These are phyloP conservation scores for Zaprionus gabonicus DNA, from an alignment of 1,140 invertebrate genomes.

Conservation along the genomic window DNA sequence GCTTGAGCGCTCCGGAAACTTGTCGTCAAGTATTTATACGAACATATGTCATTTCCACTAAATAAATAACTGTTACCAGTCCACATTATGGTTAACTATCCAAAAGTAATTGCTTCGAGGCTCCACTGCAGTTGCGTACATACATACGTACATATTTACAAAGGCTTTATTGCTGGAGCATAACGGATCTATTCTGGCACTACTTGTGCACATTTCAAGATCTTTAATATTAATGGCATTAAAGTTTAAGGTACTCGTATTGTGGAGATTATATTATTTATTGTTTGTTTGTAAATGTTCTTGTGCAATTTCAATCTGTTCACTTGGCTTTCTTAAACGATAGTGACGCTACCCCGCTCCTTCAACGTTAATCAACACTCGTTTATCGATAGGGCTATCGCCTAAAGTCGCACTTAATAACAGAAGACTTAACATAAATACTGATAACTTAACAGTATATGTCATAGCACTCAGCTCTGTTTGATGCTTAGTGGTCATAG, in stretches of 20 bases:
- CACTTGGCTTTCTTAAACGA: too few relatives aligned
- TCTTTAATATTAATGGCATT: not conserved
- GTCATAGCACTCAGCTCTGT: too few relatives aligned
- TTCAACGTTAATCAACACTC: too few relatives aligned
- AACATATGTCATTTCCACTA: constrained; percentile 51
- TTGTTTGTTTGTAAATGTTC: too few relatives aligned
- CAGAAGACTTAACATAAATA: too few relatives aligned
- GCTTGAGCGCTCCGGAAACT: constrained; percentile 30
- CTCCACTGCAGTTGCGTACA: not conserved
- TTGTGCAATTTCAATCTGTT: too few relatives aligned
- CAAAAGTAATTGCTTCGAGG: constrained; percentile 22
- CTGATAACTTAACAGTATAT: too few relatives aligned
- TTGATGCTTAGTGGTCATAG: too few relatives aligned
- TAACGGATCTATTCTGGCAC: not conserved
- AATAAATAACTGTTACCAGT: constrained; percentile 63
- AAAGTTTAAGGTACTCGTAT: not conserved
- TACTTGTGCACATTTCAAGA: not conserved
- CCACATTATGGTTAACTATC: constrained; percentile 8
- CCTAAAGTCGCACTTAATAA: too few relatives aligned
- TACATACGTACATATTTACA: not conserved
- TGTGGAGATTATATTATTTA: too few relatives aligned
- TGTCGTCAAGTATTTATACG: constrained; percentile 46
- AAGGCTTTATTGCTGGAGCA: not conserved
- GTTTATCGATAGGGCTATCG: too few relatives aligned
- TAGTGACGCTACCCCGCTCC: rapidly evolving